A percentile compares a stretch with the other conserved stretches of the same genome.
Evolutionary conservation across 2,888 invertebrate genomes (phyloP).

Genomic region (Cerastis rubricosa): DNA sequence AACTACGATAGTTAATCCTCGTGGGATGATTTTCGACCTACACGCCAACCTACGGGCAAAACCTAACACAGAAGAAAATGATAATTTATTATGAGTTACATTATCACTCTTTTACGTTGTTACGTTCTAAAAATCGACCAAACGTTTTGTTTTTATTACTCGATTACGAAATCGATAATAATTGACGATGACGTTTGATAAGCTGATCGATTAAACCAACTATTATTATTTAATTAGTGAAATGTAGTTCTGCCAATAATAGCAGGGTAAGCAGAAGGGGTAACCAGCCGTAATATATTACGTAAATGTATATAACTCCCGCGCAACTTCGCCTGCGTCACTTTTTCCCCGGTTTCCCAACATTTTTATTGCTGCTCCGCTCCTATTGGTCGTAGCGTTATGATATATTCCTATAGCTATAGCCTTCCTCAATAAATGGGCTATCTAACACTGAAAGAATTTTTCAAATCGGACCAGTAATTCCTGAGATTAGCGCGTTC

Average conservation of each 20-base stretch:
- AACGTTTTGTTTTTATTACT: slow-evolving; percentile 40
- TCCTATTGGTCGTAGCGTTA: no score
- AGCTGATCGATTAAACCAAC: slow-evolving; percentile 35
- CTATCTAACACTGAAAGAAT: no score
- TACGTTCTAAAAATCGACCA: slow-evolving; percentile 31
- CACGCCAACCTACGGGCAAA: not conserved
- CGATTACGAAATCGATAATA: slow-evolving; percentile 46
- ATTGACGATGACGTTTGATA: slow-evolving; percentile 29
- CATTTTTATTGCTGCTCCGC: no score
- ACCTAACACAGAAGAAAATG: not conserved
- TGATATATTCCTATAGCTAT: no score
- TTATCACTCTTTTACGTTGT: no score
- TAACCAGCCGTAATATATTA: slow-evolving; percentile 35
- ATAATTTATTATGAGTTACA: no score
- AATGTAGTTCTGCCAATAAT: slow-evolving; percentile 26
- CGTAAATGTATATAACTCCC: slow-evolving; percentile 6
- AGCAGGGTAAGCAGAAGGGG: slow-evolving; percentile 6
- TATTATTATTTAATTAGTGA: slow-evolving; percentile 10
- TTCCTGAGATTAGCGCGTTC: no score
- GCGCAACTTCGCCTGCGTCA: no score
- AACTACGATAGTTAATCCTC: not conserved
- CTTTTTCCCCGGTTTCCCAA: no score
- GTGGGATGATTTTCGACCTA: not conserved
- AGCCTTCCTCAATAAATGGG: no score
- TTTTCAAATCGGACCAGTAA: no score